Conservation (phyloP, 2,113 vertebrate genomes). For the Xiphophorus maculatus region DNA sequence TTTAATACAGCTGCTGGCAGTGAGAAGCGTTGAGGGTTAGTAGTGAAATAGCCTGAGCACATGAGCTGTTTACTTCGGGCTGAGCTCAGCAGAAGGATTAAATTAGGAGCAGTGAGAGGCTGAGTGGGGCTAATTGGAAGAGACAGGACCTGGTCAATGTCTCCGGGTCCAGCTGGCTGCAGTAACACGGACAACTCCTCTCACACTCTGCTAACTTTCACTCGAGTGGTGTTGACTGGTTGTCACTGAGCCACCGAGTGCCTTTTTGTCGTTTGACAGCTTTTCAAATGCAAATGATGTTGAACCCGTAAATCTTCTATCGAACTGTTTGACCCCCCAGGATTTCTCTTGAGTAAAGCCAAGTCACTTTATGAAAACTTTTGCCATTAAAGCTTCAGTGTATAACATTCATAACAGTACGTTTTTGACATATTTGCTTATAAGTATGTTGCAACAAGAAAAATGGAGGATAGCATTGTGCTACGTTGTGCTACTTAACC, state of each 20-base stretch:
- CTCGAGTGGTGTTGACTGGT: neutral
- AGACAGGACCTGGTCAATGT: conserved; percentile 63
- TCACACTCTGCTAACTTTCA: conserved; percentile 5
- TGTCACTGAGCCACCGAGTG: neutral
- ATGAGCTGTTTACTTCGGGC: conserved; percentile 49
- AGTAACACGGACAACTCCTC: conserved; percentile 1
- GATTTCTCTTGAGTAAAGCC: neutral
- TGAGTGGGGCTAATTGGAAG: conserved; percentile 63
- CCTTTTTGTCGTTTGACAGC: neutral
- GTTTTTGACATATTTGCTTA: no score
- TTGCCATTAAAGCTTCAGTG: no score
- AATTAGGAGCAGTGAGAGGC: conserved; percentile 61
- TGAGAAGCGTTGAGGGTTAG: conserved; percentile 11
- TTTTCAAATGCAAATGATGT: neutral
- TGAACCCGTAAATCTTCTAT: neutral
- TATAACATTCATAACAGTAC: no score
- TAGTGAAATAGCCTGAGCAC: conserved; percentile 41
- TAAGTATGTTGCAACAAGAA: no score
- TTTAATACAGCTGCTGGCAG: conserved; percentile 13
- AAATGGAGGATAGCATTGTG: no score
- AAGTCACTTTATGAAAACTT: neutral
- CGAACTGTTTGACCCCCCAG: neutral
- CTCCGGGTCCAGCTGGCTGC: conserved; percentile 42
- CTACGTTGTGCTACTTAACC: no score
- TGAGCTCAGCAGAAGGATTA: conserved; percentile 62